These are phyloP conservation scores for Nasonia giraulti DNA, from an alignment of 1,140 invertebrate species.

Conservation along the genomic window DNA sequence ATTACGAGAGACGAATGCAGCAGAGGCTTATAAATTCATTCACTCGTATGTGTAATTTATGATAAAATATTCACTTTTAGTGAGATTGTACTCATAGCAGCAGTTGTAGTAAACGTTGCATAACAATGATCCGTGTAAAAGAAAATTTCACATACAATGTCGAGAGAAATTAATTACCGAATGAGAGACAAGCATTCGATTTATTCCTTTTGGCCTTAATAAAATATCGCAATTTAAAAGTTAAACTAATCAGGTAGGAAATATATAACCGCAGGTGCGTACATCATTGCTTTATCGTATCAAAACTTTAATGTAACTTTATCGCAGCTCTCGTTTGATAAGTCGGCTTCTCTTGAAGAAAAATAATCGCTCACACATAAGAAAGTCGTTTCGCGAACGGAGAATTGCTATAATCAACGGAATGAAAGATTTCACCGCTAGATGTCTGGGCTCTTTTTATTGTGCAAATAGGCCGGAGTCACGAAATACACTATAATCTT, in stretches of 20 bases:
- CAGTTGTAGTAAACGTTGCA: neutral
- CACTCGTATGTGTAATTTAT: neutral
- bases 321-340: neutral
- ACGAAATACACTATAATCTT: too few relatives aligned
- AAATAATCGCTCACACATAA: neutral
- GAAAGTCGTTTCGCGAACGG: too few relatives aligned
- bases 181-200: too few relatives aligned
- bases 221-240: neutral
- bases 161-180: too few relatives aligned
- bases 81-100: too few relatives aligned
- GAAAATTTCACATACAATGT: too few relatives aligned
- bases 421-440: neutral
- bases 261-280: neutral
- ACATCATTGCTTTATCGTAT: neutral
- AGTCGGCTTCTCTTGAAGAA: neutral
- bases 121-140: neutral
- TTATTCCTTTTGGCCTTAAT: neutral
- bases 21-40: neutral
- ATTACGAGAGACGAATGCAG: too few relatives aligned
- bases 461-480: too few relatives aligned
- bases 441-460: too few relatives aligned
- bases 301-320: neutral
- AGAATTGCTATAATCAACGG: too few relatives aligned
- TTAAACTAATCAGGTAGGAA: neutral
- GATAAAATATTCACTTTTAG: too few relatives aligned